These are phyloP conservation scores for Andrena chrysosceles DNA, from an alignment of 2,888 invertebrate species.

Conservation along the genomic window DNA sequence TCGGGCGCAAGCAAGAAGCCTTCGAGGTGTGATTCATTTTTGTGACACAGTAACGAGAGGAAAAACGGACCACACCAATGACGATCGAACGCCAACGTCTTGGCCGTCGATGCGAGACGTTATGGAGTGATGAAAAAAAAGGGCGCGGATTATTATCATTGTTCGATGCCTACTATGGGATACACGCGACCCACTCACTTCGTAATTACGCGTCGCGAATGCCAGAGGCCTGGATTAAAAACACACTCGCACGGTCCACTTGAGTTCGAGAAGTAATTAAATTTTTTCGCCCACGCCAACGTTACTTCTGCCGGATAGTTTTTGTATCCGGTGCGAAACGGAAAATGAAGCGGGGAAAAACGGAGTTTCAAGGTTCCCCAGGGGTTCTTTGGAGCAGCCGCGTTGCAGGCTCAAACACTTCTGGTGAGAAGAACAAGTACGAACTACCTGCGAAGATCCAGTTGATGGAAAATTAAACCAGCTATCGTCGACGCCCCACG, in stretches of 20 bases:
- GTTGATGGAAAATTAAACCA: too few species aligned
- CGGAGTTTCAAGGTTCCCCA: background rate
- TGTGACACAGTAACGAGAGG: slow-evolving; percentile 40
- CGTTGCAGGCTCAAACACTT: background rate
- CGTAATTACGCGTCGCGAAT: background rate
- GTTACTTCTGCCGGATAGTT: background rate
- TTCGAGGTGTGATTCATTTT: slow-evolving; percentile 31
- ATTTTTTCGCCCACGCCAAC: background rate
- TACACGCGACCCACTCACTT: slow-evolving; percentile 5
- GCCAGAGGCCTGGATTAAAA: background rate
- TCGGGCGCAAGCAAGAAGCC: slow-evolving; percentile 13
- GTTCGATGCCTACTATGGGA: background rate
- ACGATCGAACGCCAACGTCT: slow-evolving; percentile 39
- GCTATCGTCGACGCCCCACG: background rate
- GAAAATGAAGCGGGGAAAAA: background rate
- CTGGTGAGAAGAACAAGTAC: background rate
- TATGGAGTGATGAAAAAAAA: background rate
- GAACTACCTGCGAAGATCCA: too few species aligned
- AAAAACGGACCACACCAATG: slow-evolving; percentile 55
- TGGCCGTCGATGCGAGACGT: slow-evolving; percentile 60
- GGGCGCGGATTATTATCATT: slow-evolving; percentile 18
- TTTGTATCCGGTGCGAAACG: background rate
- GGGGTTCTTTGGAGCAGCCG: background rate
- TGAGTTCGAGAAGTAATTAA: slow-evolving; percentile 20
- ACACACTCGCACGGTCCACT: slow-evolving; percentile 40